phyloP scores from a whole-genome alignment of 2,113 vertebrate species.

The Erythrolamprus reginae region DNA sequence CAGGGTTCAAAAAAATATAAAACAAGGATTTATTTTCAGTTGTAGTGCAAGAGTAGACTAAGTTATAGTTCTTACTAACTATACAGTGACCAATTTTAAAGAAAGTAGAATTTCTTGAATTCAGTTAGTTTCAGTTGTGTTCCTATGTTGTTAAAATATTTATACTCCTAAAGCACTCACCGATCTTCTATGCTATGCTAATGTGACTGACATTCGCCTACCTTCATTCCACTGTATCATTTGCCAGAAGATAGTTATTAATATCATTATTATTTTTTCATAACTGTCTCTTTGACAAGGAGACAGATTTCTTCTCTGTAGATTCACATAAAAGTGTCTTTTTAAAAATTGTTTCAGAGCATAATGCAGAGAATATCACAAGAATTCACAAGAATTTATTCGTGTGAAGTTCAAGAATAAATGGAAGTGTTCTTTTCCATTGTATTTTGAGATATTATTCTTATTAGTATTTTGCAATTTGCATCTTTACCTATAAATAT shows the following conservation, averaged over 20 bases:
- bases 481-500: conserved; percentile 23
- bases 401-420: not conserved
- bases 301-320: not conserved
- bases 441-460: not conserved
- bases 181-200: not conserved
- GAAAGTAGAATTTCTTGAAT: conserved; percentile 65
- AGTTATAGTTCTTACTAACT: conserved; percentile 62
- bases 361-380: not conserved
- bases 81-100: conserved; percentile 52
- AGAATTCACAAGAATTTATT: too few species aligned
- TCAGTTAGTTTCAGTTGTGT: conserved; percentile 37
- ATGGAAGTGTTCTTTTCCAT: not conserved
- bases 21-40: too few species aligned
- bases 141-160: conserved; percentile 43
- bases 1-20: too few species aligned
- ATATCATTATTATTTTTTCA: too few species aligned
- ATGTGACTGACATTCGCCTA: not conserved
- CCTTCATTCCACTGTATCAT: not conserved
- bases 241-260: not conserved
- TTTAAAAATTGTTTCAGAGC: conserved; percentile 7
- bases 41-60: conserved; percentile 47
- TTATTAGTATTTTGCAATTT: conserved; percentile 1
- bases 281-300: conserved; percentile 8
- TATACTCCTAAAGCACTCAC: not conserved
- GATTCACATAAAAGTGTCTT: conserved; percentile 19